A percentile compares a stretch with the other conserved stretches of the same genome.
phyloP scores from a whole-genome alignment of 2,888 invertebrate species.

The Tromatobia lineatoria region DNA sequence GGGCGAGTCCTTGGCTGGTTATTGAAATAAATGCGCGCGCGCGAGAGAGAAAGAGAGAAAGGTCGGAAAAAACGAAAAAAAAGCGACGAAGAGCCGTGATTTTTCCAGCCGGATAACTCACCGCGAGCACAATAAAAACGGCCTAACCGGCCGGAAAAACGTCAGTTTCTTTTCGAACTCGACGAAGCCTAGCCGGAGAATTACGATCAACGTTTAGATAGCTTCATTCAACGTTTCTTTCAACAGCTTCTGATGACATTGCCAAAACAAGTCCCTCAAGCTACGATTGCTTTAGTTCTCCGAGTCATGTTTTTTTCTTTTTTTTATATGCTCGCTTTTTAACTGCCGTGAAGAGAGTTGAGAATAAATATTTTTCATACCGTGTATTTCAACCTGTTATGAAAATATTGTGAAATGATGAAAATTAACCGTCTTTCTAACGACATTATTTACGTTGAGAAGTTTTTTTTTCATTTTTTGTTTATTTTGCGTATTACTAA shows the following conservation, averaged over 20 bases:
- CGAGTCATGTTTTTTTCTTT: neutral
- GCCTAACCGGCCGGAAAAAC: conserved; percentile 67
- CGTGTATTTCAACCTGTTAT: neutral
- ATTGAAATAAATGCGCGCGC: conserved; percentile 62
- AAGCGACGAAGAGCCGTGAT: conserved; percentile 55
- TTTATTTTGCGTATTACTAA: no score
- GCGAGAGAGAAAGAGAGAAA: conserved; percentile 4
- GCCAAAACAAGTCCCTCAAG: conserved; percentile 2
- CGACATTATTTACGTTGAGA: no score
- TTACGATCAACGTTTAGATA: conserved; percentile 67
- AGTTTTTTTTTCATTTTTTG: no score
- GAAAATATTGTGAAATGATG: no score
- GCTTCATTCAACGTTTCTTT: conserved; percentile 56
- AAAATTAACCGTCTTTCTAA: no score
- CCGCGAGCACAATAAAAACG: conserved; percentile 67
- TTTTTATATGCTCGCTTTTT: neutral
- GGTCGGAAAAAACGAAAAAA: conserved; percentile 37
- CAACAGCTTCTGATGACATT: conserved; percentile 21
- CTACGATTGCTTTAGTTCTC: neutral
- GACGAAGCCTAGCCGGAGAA: conserved; percentile 7
- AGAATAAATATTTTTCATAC: neutral
- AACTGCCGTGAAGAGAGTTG: neutral
- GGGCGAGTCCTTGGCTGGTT: conserved; percentile 60
- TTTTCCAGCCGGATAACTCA: conserved; percentile 67
- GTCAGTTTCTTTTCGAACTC: conserved; percentile 64